A percentile compares a stretch with the other conserved stretches of the same genome.
These are phyloP conservation scores for Enteromius mattozi DNA, from an alignment of 2,797 vertebrate species.

Conservation along the genomic window DNA sequence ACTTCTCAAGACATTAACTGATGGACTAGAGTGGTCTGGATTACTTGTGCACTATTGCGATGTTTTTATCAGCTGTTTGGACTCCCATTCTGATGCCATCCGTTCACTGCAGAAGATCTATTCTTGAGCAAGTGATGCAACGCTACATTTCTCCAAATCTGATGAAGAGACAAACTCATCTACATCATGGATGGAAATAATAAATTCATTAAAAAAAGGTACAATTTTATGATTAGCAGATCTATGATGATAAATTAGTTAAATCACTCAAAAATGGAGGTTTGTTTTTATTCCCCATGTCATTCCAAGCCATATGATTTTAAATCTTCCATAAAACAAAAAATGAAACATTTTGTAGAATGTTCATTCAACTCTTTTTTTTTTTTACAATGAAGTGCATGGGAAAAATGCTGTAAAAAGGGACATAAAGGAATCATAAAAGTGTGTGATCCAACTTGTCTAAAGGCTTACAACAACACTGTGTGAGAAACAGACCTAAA, in stretches of 20 bases:
- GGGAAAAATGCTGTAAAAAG: neutral
- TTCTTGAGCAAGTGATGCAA: neutral
- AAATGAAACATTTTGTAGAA: neutral
- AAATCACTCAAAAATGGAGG: neutral
- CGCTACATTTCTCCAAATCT: neutral
- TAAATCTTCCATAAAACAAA: neutral
- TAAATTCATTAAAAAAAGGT: neutral
- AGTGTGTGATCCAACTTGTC: neutral
- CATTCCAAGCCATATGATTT: neutral
- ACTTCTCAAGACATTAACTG: neutral
- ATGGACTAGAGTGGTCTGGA: neutral
- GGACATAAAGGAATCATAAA: neutral
- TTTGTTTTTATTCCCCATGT: neutral
- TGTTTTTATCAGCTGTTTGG: neutral
- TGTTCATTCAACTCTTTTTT: neutral
- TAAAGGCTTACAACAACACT: neutral
- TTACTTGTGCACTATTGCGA: neutral
- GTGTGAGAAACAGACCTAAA: neutral
- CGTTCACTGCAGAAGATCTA: neutral
- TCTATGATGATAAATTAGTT: neutral
- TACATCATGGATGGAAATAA: neutral
- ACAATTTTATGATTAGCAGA: neutral
- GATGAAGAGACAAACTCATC: neutral
- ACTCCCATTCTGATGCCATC: neutral
- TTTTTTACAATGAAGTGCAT: neutral